These are phyloP conservation scores for Exaiptasia diaphana DNA, from an alignment of 64 coral and sea anemone species.

Conservation along the genomic window DNA sequence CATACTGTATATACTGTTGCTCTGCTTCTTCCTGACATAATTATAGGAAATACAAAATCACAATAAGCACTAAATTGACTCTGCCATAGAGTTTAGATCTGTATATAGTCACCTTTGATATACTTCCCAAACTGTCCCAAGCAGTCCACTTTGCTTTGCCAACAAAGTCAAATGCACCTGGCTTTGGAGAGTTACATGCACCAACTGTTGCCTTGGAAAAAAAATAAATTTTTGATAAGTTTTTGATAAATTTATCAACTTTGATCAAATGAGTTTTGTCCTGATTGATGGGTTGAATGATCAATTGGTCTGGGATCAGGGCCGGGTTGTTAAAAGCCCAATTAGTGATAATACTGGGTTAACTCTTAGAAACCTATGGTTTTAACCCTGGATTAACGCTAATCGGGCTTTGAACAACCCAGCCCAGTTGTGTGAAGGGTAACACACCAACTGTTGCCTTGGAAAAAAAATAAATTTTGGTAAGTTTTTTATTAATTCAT, in stretches of 20 bases:
- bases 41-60: neutral
- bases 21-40: slow-evolving; percentile 95
- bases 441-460: slow-evolving; percentile 75
- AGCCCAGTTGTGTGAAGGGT: slow-evolving; percentile 77
- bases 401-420: too few relatives aligned
- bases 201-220: slow-evolving; percentile 66
- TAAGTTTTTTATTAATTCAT: neutral
- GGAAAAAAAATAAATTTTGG: neutral
- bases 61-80: neutral
- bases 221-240: neutral
- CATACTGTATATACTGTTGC: slow-evolving; percentile 76
- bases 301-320: too few relatives aligned
- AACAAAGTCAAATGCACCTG: slow-evolving; percentile 98
- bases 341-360: too few relatives aligned
- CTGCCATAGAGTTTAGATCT: neutral
- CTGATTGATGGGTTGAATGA: too few relatives aligned
- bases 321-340: too few relatives aligned
- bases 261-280: too few relatives aligned
- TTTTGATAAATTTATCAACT: neutral
- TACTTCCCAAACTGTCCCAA: slow-evolving; percentile 73
- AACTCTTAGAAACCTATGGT: too few relatives aligned
- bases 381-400: too few relatives aligned
- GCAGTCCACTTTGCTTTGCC: slow-evolving; percentile 96
- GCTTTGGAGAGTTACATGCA: slow-evolving; percentile 75
- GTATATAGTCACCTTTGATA: slow-evolving; percentile 60